Conservation (phyloP, 2,888 invertebrate genomes). For the Punctoribates punctum region DNA sequence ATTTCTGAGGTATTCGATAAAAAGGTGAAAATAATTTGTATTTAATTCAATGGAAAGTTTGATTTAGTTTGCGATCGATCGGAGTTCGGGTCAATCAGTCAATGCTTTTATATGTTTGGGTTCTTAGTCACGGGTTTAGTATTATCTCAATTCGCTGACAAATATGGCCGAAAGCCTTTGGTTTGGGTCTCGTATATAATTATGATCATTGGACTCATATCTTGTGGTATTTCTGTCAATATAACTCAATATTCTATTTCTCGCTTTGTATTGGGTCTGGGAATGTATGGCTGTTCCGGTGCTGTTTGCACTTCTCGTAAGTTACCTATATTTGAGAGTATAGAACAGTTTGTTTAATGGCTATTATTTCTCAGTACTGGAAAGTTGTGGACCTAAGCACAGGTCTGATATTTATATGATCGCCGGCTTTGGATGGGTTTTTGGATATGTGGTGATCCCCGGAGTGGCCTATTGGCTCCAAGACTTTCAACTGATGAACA, state of each 20-base stretch:
- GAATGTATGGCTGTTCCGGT: slow-evolving; percentile 6
- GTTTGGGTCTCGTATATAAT: slow-evolving; percentile 19
- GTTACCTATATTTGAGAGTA: background rate
- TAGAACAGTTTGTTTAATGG: background rate
- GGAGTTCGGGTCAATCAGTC: slow-evolving; percentile 4
- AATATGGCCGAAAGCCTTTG: slow-evolving; percentile 26
- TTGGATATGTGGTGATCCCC: slow-evolving; percentile 39
- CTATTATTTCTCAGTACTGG: background rate
- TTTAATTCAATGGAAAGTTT: background rate
- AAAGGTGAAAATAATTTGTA: background rate
- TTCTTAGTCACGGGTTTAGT: background rate
- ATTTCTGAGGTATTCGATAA: slow-evolving; percentile 23
- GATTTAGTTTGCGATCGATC: slow-evolving; percentile 34
- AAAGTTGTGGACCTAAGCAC: slow-evolving; percentile 34
- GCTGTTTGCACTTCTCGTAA: background rate
- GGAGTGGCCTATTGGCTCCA: slow-evolving; percentile 30
- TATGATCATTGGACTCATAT: background rate
- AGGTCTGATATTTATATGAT: slow-evolving; percentile 32
- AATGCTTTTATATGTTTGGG: slow-evolving; percentile 8
- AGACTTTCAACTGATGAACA: slow-evolving; percentile 25
- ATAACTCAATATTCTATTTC: background rate
- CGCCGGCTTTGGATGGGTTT: slow-evolving; percentile 39
- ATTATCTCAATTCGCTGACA: slow-evolving; percentile 29
- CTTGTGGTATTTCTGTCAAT: background rate
- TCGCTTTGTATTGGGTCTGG: background rate